Evolutionary conservation across 2,113 vertebrate genomes (phyloP), one percentile per base, ranked within the genome.

Genomic region (Loxodonta africana): DNA sequence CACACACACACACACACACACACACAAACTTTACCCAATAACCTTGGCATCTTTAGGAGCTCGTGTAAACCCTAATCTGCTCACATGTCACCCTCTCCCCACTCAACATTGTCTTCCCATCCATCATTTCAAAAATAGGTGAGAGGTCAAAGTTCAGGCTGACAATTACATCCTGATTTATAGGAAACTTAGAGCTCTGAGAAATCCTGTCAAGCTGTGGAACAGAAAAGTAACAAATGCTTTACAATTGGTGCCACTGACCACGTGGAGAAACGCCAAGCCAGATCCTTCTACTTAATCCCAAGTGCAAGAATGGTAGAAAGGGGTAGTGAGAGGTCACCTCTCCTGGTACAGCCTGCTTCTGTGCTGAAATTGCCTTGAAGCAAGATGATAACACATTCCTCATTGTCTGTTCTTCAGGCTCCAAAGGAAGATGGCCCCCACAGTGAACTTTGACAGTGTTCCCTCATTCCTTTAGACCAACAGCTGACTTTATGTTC

Each of bases 61-160:
- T 11, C 0, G 4, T 17, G 7, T 62, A 73, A 81, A 18, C 48
- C 33, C 33, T 73, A 21, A 51, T 21, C 21, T 21, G 4, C 12
- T 30, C 14, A 73, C 63, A 20, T 41, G 1, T 20, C 26, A 18
- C 23, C 41, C 57, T 62, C 12, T 28, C 82, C 41, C 83, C 8
- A 33, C 12, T n/a, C 62, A 73, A 12, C n/a, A 20, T 20, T 8
- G 11, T 7, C 25, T 17, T 76, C 46, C 37, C 30, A 37, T 65
- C 65, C 51, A 4, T 83, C 62, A 93, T 67, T 25, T 57, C 30
- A 83, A 76, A 88, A 57, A 63, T 48, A 91, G 12, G 11, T n/a
- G 69, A 4, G 18, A 73, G 81, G 76, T 88, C 88, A 84, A 33
- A 87, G 90, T 92, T 92, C 77, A 87, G 63, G 37, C 4, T 83